Percentiles rank a stretch among this genome's conserved stretches.
Evolutionary conservation across 2,797 vertebrate genomes (phyloP).

Genomic region (Lagodon rhomboides): DNA sequence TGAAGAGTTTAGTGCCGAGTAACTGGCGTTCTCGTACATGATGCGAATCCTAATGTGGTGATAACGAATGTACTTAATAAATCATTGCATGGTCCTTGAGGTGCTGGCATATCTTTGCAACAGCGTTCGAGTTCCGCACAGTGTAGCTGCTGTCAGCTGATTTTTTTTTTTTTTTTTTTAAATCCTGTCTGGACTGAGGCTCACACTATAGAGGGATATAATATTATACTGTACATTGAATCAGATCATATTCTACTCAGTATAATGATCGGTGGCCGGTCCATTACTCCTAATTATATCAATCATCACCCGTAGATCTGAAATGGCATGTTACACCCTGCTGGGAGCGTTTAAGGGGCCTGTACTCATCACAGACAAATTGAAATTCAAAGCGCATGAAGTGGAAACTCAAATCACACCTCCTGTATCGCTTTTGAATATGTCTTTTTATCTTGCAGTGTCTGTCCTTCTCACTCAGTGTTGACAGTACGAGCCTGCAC

Average conservation of each 20-base stretch:
- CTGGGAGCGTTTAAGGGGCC: conserved; percentile 62
- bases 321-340: conserved; percentile 61
- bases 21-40: not conserved
- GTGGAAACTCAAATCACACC: conserved; percentile 54
- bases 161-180: not conserved
- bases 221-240: conserved; percentile 55
- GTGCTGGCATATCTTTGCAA: not conserved
- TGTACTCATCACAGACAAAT: conserved; percentile 62
- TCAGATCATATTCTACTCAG: conserved; percentile 56
- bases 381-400: conserved; percentile 69
- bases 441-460: conserved; percentile 31
- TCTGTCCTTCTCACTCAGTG: conserved; percentile 15
- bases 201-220: conserved; percentile 5
- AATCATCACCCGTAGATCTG: conserved; percentile 68
- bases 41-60: conserved; percentile 14
- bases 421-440: conserved; percentile 42
- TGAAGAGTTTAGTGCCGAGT: not conserved
- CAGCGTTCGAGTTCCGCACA: not conserved
- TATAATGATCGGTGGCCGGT: conserved; percentile 58
- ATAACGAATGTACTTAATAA: not conserved
- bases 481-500: not conserved
- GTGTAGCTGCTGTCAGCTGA: not conserved
- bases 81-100: conserved; percentile 6
- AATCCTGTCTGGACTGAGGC: not conserved
- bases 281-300: conserved; percentile 78